Conservation (phyloP, 30 jellyfish, hydroid and myxozoan species). For the Haliclystus octoradiatus region DNA sequence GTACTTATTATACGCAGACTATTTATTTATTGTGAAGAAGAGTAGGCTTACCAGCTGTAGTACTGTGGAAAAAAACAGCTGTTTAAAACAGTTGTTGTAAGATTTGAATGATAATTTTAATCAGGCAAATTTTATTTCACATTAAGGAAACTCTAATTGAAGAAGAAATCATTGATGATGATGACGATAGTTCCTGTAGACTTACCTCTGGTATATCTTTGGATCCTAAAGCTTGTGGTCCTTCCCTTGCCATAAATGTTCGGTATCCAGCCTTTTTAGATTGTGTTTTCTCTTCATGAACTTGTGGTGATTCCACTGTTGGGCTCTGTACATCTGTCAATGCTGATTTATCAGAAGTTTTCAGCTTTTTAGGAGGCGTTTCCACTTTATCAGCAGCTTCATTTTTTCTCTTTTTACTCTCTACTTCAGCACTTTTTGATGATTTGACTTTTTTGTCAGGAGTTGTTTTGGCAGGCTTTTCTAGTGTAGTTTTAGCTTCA, state of each 20-base stretch:
- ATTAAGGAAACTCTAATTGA: too few species aligned
- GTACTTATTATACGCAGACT: too few species aligned
- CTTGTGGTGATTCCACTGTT: background rate
- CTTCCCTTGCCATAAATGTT: slow-evolving; percentile 71
- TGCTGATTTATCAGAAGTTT: too few species aligned
- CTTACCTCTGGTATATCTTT: slow-evolving; percentile 82
- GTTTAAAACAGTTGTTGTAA: background rate
- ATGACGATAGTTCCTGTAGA: background rate
- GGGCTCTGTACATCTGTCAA: too few species aligned
- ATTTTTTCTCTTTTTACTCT: too few species aligned
- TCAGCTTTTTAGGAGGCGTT: too few species aligned
- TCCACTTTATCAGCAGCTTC: too few species aligned
- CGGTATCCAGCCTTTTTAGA: slow-evolving; percentile 35
- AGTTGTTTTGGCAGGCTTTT: too few species aligned
- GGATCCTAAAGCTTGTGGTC: slow-evolving; percentile 86
- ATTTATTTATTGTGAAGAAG: background rate
- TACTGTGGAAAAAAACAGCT: background rate
- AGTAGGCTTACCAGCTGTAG: background rate
- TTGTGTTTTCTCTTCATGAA: background rate
- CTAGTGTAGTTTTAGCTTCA: too few species aligned
- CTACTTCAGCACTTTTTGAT: too few species aligned
- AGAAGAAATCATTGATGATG: too few species aligned
- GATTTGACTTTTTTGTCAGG: too few species aligned
- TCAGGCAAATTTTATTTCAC: background rate
- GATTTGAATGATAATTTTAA: background rate